Conservation (phyloP, 2,113 vertebrate species). For the Poeciliopsis turrubarensis region DNA sequence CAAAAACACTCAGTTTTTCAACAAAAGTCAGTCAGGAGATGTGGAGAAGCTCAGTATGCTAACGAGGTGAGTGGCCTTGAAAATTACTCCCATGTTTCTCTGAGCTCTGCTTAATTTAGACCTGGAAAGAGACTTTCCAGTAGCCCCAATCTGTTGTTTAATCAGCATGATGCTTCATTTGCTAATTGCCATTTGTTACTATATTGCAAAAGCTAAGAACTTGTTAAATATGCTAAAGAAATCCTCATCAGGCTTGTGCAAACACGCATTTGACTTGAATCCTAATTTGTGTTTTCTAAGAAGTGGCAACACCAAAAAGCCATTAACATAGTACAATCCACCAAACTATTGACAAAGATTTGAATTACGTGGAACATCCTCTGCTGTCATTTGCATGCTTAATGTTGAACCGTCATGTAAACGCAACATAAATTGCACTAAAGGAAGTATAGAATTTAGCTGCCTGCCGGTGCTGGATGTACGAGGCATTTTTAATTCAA, state of each 20-base stretch:
- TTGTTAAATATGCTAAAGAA: background rate
- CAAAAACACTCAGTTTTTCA: too few relatives aligned
- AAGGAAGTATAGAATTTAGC: background rate
- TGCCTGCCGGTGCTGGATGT: background rate
- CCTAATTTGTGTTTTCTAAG: background rate
- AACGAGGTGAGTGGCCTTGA: slow-evolving; percentile 29
- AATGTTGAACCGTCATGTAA: background rate
- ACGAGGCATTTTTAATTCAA: slow-evolving; percentile 21
- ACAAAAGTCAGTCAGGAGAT: slow-evolving; percentile 34
- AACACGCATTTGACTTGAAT: background rate
- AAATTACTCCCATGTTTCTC: slow-evolving; percentile 21
- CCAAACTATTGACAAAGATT: background rate
- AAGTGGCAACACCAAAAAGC: background rate
- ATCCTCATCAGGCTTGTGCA: background rate
- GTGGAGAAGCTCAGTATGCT: slow-evolving; percentile 30
- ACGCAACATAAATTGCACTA: background rate
- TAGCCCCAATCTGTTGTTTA: background rate
- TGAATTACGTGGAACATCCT: background rate
- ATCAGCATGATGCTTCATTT: background rate
- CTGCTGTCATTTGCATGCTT: background rate
- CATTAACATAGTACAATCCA: background rate
- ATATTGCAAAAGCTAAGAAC: background rate
- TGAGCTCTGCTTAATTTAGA: background rate
- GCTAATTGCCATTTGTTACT: background rate
- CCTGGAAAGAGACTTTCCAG: background rate